Base-by-base conservation (phyloP, 2,888 invertebrate genomes). In the Dicycla oo region DNA sequence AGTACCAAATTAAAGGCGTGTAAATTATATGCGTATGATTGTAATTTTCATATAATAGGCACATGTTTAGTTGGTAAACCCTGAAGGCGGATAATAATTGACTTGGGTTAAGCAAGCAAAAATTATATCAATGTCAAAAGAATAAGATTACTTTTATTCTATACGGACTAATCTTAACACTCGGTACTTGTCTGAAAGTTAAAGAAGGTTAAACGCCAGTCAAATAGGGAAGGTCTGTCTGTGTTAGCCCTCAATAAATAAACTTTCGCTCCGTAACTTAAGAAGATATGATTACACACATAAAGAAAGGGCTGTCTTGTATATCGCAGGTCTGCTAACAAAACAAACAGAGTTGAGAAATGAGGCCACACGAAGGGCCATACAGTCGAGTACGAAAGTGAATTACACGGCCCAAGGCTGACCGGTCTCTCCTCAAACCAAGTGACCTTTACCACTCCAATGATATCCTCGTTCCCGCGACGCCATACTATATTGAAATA, bases 381-480 rank as follows among this genome's bases (percentile, higher is more conserved):
- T 84, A 88, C 89, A 90, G 89, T 86, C 86, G 91, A 88, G 92
- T 93, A 92, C 93, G 95, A 95, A 95, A 95, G 95, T 94, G 94
- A 94, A 94, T 92, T 93, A 94, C 92, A 89, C 89, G 83, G 88
- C 90, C 89, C 95, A 96, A 96, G 95, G 95, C 92, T 95, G 95
- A 94, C 95, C 93, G 93, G 95, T 95, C 93, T 93, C 93, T 93
- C 93, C 94, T 95, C 94, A 93, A 93, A 93, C 93, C 93, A 90
- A 93, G 92, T 94, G 94, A 95, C 95, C 96, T 96, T 96, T 95
- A 91, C 87, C 88, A 91, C 86, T 88, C 91, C 91, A 92, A 91
- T 91, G 92, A 94, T 94, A 95, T 95, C 95, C 95, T 95, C 93
- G 95, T 94, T 94, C 92, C 93, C 89, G 88, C 91, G 88, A 77